Base-by-base conservation (phyloP, 1,140 invertebrate species). In the Magallana gigas region DNA sequence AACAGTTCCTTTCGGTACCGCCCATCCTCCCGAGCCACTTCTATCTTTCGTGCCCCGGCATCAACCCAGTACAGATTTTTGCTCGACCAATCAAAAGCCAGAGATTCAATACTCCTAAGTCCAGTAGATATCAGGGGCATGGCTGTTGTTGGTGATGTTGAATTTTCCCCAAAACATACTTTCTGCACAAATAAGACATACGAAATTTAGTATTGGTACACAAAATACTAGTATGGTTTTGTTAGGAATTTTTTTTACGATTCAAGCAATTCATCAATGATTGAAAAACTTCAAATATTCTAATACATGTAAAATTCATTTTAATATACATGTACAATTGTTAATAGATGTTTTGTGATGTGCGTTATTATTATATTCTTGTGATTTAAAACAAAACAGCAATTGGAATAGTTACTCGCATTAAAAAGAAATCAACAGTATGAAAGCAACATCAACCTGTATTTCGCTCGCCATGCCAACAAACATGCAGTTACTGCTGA, bases 1-100 rank as follows among this genome's bases (percentile, higher is more conserved):
- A 93, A 88, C 56, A 94, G 84, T 2, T 60, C 85, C 6, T 88
- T 57, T n/a, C 92, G 62, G 85, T 95, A 95, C 5, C 95, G 93
- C 0, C 97, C 94, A 92, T 98, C 96, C 0, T 96, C 97, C 62
- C 96, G 95, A 1, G 98, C 96, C 1, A 98, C 96, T 93, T 98
- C 97, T 90, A 98, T 98, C 91, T 60, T 90, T 29, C 88, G 84
- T 8, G 60, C 60, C 5, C 18, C 88, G 11, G 91, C 95, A 85
- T 93, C 92, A 3, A 93, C 86, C 93, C 92, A 94, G 89, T 91
- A 94, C 8, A 94, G 83, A 81, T 91, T 91, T 3, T 88, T 85
- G 23, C 84, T 90, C 16, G 92, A 92, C 93, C 93, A 94, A 85
- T 94, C 93, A 85, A 86, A 92, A 8, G 91, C 92, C 68, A 94